Conservation (phyloP, 2,888 invertebrate genomes). For the Bibio marci region DNA sequence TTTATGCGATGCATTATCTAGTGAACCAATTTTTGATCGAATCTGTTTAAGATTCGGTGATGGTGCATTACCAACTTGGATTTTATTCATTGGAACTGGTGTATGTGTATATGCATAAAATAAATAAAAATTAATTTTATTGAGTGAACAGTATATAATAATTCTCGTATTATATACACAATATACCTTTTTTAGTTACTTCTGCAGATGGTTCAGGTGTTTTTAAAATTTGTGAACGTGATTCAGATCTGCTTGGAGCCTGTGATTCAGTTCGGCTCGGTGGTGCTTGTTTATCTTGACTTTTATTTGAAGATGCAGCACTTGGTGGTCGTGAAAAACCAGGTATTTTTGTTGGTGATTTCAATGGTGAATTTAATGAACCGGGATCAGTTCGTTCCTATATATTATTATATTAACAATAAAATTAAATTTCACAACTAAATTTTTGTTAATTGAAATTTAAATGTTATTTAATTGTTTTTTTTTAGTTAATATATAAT, state of each 20-base stretch:
- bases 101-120: slow-evolving; percentile 14
- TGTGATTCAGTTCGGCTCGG: slow-evolving; percentile 10
- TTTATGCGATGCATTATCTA: slow-evolving; percentile 77
- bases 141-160: not conserved
- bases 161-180: not conserved
- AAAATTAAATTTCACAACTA: not conserved
- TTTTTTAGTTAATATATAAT: no score
- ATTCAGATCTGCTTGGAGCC: slow-evolving; percentile 27
- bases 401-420: not conserved
- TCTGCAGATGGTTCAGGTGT: slow-evolving; percentile 50
- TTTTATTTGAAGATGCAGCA: slow-evolving; percentile 29
- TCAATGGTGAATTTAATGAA: slow-evolving; percentile 53
- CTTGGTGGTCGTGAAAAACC: slow-evolving; percentile 26
- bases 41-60: slow-evolving; percentile 83
- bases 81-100: slow-evolving; percentile 85
- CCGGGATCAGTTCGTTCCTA: slow-evolving; percentile 45
- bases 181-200: slow-evolving; percentile 57
- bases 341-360: slow-evolving; percentile 41
- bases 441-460: not conserved
- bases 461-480: no score
- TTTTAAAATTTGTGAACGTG: slow-evolving; percentile 34
- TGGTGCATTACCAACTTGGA: slow-evolving; percentile 81
- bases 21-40: slow-evolving; percentile 82
- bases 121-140: not conserved
- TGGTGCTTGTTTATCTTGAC: not conserved